phyloP scores from a whole-genome alignment of 2,797 vertebrate species.

The Denticeps clupeoides region DNA sequence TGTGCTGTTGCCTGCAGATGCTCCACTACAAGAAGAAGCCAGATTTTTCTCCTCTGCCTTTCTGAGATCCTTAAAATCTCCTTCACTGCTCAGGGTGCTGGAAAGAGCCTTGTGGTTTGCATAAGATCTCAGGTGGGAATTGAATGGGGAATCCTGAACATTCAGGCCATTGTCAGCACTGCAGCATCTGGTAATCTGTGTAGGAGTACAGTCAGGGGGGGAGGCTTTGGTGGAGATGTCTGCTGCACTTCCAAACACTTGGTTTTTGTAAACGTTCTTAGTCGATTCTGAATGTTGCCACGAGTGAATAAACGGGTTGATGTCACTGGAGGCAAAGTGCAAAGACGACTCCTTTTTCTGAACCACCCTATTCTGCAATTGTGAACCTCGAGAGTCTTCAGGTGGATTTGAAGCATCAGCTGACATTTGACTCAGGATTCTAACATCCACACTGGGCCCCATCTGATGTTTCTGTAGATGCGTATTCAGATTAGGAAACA shows the following conservation, averaged over 20 bases:
- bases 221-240: conserved; percentile 62
- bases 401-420: conserved; percentile 7
- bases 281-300: conserved; percentile 46
- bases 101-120: conserved; percentile 65
- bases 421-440: too few species aligned
- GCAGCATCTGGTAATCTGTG: conserved; percentile 59
- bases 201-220: conserved; percentile 44
- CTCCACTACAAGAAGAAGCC: conserved; percentile 34
- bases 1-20: conserved; percentile 38
- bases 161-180: conserved; percentile 73
- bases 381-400: conserved; percentile 3
- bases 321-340: conserved; percentile 74
- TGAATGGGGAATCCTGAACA: conserved; percentile 65
- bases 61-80: conserved; percentile 54
- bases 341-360: conserved; percentile 43
- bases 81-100: conserved; percentile 66
- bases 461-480: too few species aligned
- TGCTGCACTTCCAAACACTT: conserved; percentile 69
- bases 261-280: conserved; percentile 59
- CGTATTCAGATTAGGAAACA: too few species aligned
- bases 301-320: conserved; percentile 67
- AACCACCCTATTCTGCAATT: conserved; percentile 12
- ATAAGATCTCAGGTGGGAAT: conserved; percentile 71
- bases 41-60: conserved; percentile 31
- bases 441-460: too few species aligned